Evolutionary conservation across 2,797 vertebrate genomes (phyloP).

Genomic region (Streptopelia turtur): DNA sequence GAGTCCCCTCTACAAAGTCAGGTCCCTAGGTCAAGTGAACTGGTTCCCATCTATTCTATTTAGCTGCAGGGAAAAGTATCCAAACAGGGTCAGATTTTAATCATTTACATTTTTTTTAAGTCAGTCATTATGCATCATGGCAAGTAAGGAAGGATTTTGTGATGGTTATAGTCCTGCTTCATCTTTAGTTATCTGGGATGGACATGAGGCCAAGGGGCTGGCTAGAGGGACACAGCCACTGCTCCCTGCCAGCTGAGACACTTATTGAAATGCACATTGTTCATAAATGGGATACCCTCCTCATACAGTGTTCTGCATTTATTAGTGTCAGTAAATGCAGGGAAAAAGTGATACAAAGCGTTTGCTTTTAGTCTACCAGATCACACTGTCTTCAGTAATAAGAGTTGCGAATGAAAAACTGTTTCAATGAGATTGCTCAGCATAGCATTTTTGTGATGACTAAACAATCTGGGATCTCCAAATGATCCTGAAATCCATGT

Average conservation of each 20-base stretch:
- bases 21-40: not conserved
- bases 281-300: not conserved
- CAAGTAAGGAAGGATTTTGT: not conserved
- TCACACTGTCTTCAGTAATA: not conserved
- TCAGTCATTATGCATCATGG: not conserved
- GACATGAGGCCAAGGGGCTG: not conserved
- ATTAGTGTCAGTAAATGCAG: not conserved
- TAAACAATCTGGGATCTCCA: constrained; percentile 13
- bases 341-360: not conserved
- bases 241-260: not conserved
- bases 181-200: not conserved
- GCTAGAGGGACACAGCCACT: not conserved
- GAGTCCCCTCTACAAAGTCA: rapidly evolving
- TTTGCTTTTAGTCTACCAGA: not conserved
- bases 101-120: not conserved
- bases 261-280: not conserved
- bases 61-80: rapidly evolving
- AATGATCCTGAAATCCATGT: not conserved
- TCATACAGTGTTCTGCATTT: not conserved
- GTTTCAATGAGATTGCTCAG: not conserved
- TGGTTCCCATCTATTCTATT: not conserved
- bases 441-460: not conserved
- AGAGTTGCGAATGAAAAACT: not conserved
- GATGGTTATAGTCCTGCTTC: not conserved
- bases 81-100: not conserved